Percentiles rank a stretch among this genome's conserved stretches.
Conservation (phyloP, 1,140 invertebrate genomes). For the Ectropis grisescens region DNA sequence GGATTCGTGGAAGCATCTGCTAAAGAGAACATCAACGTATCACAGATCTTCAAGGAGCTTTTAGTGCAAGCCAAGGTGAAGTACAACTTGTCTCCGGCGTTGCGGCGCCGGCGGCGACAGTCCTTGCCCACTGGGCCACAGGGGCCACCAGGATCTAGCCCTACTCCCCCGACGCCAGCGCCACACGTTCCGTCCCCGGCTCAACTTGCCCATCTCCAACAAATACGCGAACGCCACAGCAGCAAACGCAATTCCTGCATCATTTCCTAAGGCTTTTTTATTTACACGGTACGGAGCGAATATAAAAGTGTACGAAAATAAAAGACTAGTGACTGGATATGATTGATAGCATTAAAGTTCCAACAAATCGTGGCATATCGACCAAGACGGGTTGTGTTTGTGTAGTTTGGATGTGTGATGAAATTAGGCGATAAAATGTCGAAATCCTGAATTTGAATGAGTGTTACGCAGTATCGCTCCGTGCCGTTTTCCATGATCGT, state of each 20-base stretch:
- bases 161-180: conserved; percentile 46
- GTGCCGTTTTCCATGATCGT: no score
- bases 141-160: conserved; percentile 60
- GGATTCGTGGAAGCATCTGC: conserved; percentile 92
- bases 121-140: conserved; percentile 81
- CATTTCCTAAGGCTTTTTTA: conserved; percentile 88
- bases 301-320: neutral
- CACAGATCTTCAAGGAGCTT: conserved; percentile 87
- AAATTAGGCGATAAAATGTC: no score
- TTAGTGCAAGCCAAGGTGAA: conserved; percentile 90
- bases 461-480: no score
- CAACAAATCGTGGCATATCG: no score
- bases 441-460: no score
- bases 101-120: conserved; percentile 82
- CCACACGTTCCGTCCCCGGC: conserved; percentile 79
- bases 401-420: no score
- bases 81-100: conserved; percentile 88
- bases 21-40: conserved; percentile 86
- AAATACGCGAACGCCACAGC: conserved; percentile 81
- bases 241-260: conserved; percentile 85
- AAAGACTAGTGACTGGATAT: neutral
- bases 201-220: conserved; percentile 85
- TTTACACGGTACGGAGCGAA: no score
- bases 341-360: no score
- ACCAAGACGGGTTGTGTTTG: no score